Percentiles rank a stretch among this genome's conserved stretches.
Conservation (phyloP, 2,888 invertebrate genomes). For the Julus scanicus region DNA sequence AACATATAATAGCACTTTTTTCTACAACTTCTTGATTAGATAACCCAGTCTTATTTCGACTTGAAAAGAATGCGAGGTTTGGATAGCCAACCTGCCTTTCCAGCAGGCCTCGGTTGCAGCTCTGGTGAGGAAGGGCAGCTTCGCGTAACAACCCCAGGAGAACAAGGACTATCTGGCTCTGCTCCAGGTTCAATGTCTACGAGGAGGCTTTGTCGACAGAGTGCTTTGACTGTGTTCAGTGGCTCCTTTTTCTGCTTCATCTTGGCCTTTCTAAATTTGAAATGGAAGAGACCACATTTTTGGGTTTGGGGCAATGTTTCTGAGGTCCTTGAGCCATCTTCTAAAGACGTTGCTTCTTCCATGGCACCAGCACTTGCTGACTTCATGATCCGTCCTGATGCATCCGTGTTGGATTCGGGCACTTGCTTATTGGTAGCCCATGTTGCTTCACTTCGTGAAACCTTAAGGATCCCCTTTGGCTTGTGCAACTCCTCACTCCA, state of each 20-base stretch:
- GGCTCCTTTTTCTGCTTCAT: constrained; percentile 55
- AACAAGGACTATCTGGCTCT: constrained; percentile 7
- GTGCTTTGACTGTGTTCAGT: constrained; percentile 53
- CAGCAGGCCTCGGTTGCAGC: constrained; percentile 40
- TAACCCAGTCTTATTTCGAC: constrained; percentile 46
- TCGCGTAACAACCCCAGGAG: constrained; percentile 12
- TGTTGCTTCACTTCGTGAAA: neutral
- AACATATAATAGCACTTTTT: too few species aligned
- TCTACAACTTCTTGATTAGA: too few species aligned
- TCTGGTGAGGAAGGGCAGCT: constrained; percentile 56
- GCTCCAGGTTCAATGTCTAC: constrained; percentile 50
- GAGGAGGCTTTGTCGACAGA: constrained; percentile 56
- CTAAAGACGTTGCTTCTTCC: constrained; percentile 41
- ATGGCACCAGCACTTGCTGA: constrained; percentile 55
- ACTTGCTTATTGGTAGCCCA: neutral
- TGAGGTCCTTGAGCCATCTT: constrained; percentile 36
- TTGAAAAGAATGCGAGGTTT: constrained; percentile 52
- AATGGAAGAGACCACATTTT: constrained; percentile 54
- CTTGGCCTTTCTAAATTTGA: constrained; percentile 55
- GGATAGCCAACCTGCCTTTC: constrained; percentile 43
- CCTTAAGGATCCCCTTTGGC: constrained; percentile 55
- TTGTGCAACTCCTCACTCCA: neutral
- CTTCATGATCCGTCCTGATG: constrained; percentile 49
- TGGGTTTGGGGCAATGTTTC: constrained; percentile 48
- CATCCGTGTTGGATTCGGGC: neutral